Evolutionary conservation across 1,140 invertebrate species (phyloP).

Genomic region (Bombus waltoni): DNA sequence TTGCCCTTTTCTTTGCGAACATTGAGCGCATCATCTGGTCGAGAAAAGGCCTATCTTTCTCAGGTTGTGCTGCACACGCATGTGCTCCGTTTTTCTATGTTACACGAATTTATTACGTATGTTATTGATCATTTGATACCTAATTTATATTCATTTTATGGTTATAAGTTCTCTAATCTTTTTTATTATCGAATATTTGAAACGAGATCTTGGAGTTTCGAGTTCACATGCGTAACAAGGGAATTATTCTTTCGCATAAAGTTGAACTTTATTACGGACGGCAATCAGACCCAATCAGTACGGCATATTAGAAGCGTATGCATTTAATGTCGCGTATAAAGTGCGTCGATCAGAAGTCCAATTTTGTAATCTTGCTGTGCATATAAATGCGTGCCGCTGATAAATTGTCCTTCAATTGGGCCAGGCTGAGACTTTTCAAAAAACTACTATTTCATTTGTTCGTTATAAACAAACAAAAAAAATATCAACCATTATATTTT

Average conservation of each 20-base stretch:
- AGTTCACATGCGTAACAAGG: conserved; percentile 13
- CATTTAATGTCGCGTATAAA: conserved; percentile 45
- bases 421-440: conserved; percentile 21
- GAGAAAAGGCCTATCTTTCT: neutral
- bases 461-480: neutral
- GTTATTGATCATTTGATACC: neutral
- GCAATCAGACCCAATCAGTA: conserved; percentile 48
- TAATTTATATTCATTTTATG: neutral
- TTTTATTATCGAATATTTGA: neutral
- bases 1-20: conserved; percentile 20
- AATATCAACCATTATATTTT: neutral
- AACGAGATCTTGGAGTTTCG: neutral
- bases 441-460: conserved; percentile 3
- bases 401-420: conserved; percentile 37
- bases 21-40: conserved; percentile 7
- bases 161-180: neutral
- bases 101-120: neutral
- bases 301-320: conserved; percentile 46
- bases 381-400: conserved; percentile 43
- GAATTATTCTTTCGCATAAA: conserved; percentile 46
- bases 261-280: conserved; percentile 33
- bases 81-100: conserved; percentile 10
- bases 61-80: conserved; percentile 1
- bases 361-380: conserved; percentile 51
- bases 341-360: conserved; percentile 43